Percentiles rank a stretch among this genome's conserved stretches.
Evolutionary conservation across 2,797 vertebrate genomes (phyloP).

Genomic region (Thalassophryne amazonica): DNA sequence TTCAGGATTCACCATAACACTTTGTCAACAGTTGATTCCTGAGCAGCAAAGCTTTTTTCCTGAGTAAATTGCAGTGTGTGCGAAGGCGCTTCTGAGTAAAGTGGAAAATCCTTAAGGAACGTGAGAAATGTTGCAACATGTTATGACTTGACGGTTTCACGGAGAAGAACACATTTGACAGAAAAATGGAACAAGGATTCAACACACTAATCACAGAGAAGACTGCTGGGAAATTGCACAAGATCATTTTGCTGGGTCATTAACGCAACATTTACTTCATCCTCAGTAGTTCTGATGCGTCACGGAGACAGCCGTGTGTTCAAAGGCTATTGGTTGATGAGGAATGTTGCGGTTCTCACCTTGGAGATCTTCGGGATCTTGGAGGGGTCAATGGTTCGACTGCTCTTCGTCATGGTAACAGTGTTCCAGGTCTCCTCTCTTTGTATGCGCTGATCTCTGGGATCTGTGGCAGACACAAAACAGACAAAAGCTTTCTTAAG

Average conservation of each 20-base stretch:
- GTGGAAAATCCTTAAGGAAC: not conserved
- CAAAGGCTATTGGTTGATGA: too few species aligned
- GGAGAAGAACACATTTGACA: not conserved
- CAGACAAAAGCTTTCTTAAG: too few species aligned
- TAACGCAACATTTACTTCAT: not conserved
- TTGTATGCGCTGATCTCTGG: conserved; percentile 71
- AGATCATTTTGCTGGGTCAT: too few species aligned
- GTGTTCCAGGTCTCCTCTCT: conserved; percentile 97
- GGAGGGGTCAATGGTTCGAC: conserved; percentile 93
- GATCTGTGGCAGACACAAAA: conserved; percentile 29
- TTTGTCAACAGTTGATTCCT: conserved; percentile 14
- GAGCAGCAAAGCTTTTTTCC: not conserved
- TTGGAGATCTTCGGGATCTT: conserved; percentile 99
- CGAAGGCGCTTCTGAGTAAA: not conserved
- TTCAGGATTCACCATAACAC: conserved; percentile 13
- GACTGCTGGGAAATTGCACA: not conserved
- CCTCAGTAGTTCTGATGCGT: not conserved
- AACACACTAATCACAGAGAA: not conserved
- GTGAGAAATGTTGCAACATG: not conserved
- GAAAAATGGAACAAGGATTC: not conserved
- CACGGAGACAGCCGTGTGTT: not conserved
- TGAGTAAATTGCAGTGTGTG: not conserved
- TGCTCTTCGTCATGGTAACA: conserved; percentile 95
- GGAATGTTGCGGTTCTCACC: conserved; percentile 68
- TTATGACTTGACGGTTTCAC: not conserved